Evolutionary conservation across 2,797 vertebrate species (phyloP).

Genomic region (Coracias cyanogaster): DNA sequence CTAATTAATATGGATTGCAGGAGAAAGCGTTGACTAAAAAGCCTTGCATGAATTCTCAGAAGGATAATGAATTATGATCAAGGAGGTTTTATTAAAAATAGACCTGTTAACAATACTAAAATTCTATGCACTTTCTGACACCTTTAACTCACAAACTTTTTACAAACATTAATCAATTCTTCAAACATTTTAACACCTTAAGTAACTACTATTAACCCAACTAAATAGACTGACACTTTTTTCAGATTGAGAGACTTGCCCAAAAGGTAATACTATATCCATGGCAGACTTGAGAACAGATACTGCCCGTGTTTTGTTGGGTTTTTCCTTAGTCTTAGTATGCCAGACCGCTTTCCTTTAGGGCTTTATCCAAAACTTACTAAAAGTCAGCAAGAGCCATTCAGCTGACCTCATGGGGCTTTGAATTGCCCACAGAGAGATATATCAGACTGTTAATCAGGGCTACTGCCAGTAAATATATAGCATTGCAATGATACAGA

Average conservation of each 20-base stretch:
- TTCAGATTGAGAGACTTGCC: not conserved
- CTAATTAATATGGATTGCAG: conserved; percentile 72
- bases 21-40: conserved; percentile 67
- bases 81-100: conserved; percentile 67
- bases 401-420: not conserved
- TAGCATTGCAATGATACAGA: not conserved
- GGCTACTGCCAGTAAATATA: not conserved
- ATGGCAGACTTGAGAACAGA: not conserved
- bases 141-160: not conserved
- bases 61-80: conserved; percentile 69
- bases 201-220: not conserved
- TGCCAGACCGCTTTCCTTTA: not conserved
- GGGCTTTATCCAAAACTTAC: not conserved
- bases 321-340: not conserved
- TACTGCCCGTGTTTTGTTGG: not conserved
- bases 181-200: not conserved
- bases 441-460: not conserved
- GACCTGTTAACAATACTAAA: conserved; percentile 55
- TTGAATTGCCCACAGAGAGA: not conserved
- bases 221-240: not conserved
- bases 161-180: conserved; percentile 7
- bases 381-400: not conserved
- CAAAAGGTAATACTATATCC: not conserved
- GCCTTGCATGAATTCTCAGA: conserved; percentile 58
- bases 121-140: not conserved